Base-by-base conservation (phyloP, 2,888 invertebrate species). In the Hypselothyrea guttata region DNA sequence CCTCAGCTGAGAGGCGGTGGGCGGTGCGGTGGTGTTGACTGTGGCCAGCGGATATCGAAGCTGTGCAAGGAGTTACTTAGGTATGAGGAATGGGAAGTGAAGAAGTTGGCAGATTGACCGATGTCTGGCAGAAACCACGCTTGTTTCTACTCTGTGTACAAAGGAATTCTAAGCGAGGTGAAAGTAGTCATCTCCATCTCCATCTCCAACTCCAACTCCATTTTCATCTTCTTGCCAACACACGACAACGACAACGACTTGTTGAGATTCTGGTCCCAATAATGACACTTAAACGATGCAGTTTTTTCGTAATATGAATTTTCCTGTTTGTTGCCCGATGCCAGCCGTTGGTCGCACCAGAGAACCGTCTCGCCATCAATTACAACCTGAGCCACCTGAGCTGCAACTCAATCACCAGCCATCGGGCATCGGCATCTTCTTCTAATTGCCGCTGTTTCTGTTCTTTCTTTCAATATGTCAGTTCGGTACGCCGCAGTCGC, bases 201-300 rank as follows among this genome's bases (percentile, higher is more conserved):
- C 57, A 42, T 13, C 45, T 34, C 46, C 41, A 55, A 28, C 53
- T 35, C 5, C 40, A 18, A 8, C 49, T 31, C 34, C 42, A 51
- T 16, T 33, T 31, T 18, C 59, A 59, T 55, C 61, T 51, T 45
- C 61, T 51, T 34, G 28, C 40, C 33, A 64, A 44, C 56, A 51
- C 66, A 66, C 65, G 68, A 63, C 75, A 64, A 58, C 69, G 37
- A 61, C 82, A 58, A 61, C 66, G 67, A 72, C 79, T 78, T 75
- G 83, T 83, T 83, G 73, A 75, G 76, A 75, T 79, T 78, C 78
- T 78, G 78, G 78, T 78, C 78, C 76, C 78, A 78, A 78, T 78
- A 78, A 78, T 78, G 83, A 78, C 78, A 78, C 81, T 83, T 83
- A 83, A 83, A 73, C 83, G 83, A 83, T 78, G 79, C 83, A 79